These are phyloP conservation scores for Aythya fuligula DNA, from an alignment of 2,797 vertebrate species.

Conservation along the genomic window DNA sequence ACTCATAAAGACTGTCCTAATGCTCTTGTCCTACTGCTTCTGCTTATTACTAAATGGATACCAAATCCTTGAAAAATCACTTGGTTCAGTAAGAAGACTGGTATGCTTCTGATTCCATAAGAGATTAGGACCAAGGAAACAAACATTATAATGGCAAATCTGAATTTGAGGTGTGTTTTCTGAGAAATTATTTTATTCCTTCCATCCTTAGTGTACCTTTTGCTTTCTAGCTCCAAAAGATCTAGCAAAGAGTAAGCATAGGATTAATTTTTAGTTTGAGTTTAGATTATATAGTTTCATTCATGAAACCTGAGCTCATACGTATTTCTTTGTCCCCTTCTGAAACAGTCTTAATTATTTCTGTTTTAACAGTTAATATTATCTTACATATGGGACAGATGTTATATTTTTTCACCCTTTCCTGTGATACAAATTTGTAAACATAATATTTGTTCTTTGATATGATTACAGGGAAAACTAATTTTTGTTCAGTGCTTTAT, in stretches of 20 bases:
- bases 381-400: background rate
- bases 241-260: background rate
- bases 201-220: background rate
- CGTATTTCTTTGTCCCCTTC: background rate
- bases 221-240: background rate
- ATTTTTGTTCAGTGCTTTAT: background rate
- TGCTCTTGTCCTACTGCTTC: background rate
- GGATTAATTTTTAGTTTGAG: background rate
- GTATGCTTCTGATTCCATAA: background rate
- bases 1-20: background rate
- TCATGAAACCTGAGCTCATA: background rate
- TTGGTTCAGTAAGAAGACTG: background rate
- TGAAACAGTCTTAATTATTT: background rate
- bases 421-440: conserved; percentile 4
- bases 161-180: background rate
- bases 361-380: background rate
- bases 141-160: background rate
- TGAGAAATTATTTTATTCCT: conserved; percentile 8
- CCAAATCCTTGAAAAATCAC: background rate
- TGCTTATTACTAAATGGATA: background rate
- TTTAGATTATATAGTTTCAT: background rate
- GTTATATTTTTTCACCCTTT: conserved; percentile 3
- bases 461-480: background rate
- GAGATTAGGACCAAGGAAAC: background rate
- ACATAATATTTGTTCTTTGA: background rate